Evolutionary conservation across 1,140 invertebrate genomes (phyloP), one percentile per base, ranked within the genome.

Genomic region (Drosophila simulans): DNA sequence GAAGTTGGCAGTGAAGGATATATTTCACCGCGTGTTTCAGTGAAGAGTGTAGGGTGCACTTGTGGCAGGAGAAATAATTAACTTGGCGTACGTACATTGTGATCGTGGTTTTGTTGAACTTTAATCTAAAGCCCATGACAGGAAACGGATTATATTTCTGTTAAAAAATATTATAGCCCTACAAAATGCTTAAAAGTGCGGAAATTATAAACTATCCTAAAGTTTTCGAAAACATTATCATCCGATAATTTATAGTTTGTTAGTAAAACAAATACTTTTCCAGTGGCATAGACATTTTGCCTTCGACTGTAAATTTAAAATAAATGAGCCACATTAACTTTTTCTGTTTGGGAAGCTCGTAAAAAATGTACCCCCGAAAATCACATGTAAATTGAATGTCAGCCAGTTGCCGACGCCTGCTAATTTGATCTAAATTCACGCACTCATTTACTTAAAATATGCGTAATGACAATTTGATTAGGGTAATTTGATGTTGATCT

Each of bases 361-460:
- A 70, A 75, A 75, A 75, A 75, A 22, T 39, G 35, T 56, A 27
- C n/a, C 20, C 13, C n/a, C 40, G 5, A 52, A 49, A 70, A 52
- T 71, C 68, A 58, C 68, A 75, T 75, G 71, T 65, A 75, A 75
- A 76, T 76, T 75, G 46, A 66, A 66, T 76, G 58, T 56, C 71
- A 75, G 66, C 49, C 65, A 43, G 55, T 48, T 27, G 74, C 42
- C 51, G 48, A 13, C 45, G 42, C 43, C 46, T 42, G 72, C 72
- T 77, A 80, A 86, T 85, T 86, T 74, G 78, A 71, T 78, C 64
- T 78, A 82, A 85, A 85, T 81, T 77, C 74, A 73, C 80, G 83
- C 77, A 86, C 81, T 75, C 86, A 90, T 90, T 90, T 68, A 81
- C 73, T 80, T 80, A 77, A 89, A 86, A 89, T 89, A 89, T 89